These are phyloP conservation scores for Tricholauxania praeusta DNA, from an alignment of 2,888 invertebrate genomes.

Conservation along the genomic window DNA sequence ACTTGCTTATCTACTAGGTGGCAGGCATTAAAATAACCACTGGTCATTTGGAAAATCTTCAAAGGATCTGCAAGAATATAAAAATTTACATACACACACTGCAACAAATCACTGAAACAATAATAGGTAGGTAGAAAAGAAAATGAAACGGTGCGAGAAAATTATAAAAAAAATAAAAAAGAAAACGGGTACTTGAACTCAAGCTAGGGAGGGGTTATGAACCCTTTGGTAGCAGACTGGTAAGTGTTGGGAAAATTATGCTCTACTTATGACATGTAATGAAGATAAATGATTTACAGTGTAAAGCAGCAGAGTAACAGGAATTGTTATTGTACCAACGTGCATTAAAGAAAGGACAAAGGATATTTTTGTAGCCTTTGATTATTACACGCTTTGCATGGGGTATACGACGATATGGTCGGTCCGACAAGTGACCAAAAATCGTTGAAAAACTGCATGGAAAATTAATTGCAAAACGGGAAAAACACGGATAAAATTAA, in stretches of 20 bases:
- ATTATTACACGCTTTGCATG: conserved; percentile 22
- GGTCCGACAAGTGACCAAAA: conserved; percentile 27
- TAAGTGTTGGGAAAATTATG: conserved; percentile 31
- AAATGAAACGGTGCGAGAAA: not conserved
- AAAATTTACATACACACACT: not conserved
- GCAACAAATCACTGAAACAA: conserved; percentile 15
- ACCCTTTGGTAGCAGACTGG: conserved; percentile 21
- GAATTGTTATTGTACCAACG: conserved; percentile 20
- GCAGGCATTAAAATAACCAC: conserved; percentile 23
- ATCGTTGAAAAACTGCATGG: not conserved
- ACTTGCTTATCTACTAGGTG: not conserved
- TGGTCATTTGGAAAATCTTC: conserved; percentile 1
- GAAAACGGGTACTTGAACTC: conserved; percentile 26
- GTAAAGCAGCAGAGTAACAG: conserved; percentile 8
- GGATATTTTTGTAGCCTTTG: conserved; percentile 6
- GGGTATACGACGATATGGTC: not conserved
- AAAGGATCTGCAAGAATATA: not conserved
- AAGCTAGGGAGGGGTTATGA: conserved; percentile 32
- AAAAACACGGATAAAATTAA: conserved; percentile 21
- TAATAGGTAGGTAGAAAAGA: not conserved
- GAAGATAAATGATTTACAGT: conserved; percentile 47
- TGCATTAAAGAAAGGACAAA: conserved; percentile 10
- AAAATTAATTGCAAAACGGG: conserved; percentile 20
- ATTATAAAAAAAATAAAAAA: not conserved
- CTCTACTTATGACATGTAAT: conserved; percentile 47